phyloP scores from a whole-genome alignment of 2,888 invertebrate species.

The Hoplodrina ambigua region DNA sequence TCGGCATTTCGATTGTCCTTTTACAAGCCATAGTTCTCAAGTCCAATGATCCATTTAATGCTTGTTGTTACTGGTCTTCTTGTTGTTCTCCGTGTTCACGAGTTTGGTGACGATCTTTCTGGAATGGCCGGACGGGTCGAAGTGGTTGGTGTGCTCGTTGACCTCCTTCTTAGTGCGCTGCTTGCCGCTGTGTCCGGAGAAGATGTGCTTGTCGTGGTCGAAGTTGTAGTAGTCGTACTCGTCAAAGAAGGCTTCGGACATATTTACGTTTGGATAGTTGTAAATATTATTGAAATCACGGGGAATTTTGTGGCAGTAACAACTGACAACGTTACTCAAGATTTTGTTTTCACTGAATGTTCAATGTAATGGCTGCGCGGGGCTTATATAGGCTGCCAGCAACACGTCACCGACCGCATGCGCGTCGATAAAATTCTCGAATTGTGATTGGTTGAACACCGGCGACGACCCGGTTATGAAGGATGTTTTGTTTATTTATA shows the following conservation, averaged over 20 bases:
- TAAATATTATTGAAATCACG: constrained; percentile 69
- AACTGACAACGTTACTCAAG: constrained; percentile 74
- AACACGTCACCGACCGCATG: constrained; percentile 89
- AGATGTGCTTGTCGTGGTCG: constrained; percentile 97
- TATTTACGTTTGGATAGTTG: constrained; percentile 83
- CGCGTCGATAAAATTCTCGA: constrained; percentile 86
- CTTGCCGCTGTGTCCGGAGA: constrained; percentile 96
- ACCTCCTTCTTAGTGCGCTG: constrained; percentile 97
- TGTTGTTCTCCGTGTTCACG: constrained; percentile 95
- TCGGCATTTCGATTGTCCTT: constrained; percentile 84
- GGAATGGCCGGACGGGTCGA: constrained; percentile 97
- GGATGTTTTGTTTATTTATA: constrained; percentile 83
- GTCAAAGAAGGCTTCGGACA: constrained; percentile 96
- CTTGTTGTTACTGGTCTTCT: constrained; percentile 88
- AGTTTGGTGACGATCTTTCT: constrained; percentile 97
- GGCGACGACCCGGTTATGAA: constrained; percentile 80
- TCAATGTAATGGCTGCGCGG: constrained; percentile 65
- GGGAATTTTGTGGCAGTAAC: constrained; percentile 73
- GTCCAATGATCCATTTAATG: constrained; percentile 71
- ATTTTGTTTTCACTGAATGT: constrained; percentile 79
- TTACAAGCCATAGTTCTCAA: constrained; percentile 81
- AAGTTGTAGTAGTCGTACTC: constrained; percentile 98
- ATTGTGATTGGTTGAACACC: constrained; percentile 81
- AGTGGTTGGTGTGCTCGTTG: constrained; percentile 96
- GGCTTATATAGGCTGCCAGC: constrained; percentile 79